phyloP scores from a whole-genome alignment of 2,888 invertebrate species.

The Lysandra bellargus region DNA sequence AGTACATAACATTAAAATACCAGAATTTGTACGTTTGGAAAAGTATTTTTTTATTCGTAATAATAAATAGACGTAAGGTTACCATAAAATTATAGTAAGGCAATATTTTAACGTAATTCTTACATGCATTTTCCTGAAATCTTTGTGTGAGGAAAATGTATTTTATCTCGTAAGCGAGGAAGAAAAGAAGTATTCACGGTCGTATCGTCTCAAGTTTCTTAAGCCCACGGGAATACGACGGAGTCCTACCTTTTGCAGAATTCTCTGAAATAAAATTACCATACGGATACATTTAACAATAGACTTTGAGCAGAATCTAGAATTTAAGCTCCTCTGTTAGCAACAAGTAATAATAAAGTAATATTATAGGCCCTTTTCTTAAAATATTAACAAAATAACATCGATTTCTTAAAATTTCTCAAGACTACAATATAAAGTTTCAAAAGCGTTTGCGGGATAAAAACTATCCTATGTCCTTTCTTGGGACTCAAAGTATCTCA shows the following conservation, averaged over 20 bases:
- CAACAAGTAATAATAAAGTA: not conserved
- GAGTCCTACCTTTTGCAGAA: not conserved
- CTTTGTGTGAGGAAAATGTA: slow-evolving; percentile 1
- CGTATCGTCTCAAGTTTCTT: slow-evolving; percentile 12
- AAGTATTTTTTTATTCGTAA: no score
- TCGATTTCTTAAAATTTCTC: no score
- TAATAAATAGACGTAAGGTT: no score
- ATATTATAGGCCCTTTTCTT: not conserved
- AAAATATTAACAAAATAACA: not conserved
- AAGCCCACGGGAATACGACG: not conserved
- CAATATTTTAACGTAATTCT: not conserved
- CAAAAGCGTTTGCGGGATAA: no score
- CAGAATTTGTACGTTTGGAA: no score
- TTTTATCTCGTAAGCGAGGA: slow-evolving; percentile 6
- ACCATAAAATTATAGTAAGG: no score
- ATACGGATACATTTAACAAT: slow-evolving; percentile 3
- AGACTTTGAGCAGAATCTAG: not conserved
- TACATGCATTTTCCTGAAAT: not conserved
- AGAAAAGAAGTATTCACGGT: not conserved
- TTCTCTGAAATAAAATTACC: not conserved
- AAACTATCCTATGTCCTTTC: no score
- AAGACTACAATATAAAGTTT: no score
- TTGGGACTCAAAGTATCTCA: no score
- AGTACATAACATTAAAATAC: no score
- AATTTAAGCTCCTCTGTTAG: not conserved